Conservation (phyloP, 2,797 vertebrate species). For the Paedocypris micromegethes region DNA sequence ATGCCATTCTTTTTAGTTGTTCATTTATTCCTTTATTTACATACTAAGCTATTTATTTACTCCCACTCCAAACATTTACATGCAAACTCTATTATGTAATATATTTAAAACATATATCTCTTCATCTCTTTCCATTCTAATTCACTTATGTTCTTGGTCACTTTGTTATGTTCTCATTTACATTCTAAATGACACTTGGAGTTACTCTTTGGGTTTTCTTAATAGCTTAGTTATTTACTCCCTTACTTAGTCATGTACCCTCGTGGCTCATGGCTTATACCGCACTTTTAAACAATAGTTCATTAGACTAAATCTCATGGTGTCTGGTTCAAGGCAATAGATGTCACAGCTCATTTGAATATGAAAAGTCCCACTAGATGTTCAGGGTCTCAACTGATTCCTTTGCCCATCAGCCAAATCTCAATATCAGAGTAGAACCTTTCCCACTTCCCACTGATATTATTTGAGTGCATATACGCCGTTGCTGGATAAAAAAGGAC, state of each 20-base stretch:
- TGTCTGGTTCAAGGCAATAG: conserved; percentile 20
- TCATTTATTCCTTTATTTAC: conserved; percentile 73
- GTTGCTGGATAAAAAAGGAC: no score
- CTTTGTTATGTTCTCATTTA: conserved; percentile 59
- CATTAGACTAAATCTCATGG: conserved; percentile 38
- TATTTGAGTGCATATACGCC: no score
- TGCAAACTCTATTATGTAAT: conserved; percentile 60
- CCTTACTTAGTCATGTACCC: conserved; percentile 29
- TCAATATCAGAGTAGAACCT: no score
- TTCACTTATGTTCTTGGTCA: conserved; percentile 66
- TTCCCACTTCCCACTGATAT: no score
- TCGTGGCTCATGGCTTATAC: conserved; percentile 13
- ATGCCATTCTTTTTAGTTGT: conserved; percentile 34
- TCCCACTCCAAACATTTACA: conserved; percentile 65
- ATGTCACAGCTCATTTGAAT: conserved; percentile 31
- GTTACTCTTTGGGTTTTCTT: conserved; percentile 31
- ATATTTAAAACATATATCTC: conserved; percentile 59
- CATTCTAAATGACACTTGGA: conserved; percentile 56
- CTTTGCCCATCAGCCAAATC: no score
- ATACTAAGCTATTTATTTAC: conserved; percentile 72
- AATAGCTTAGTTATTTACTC: conserved; percentile 42
- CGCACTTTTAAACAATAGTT: conserved; percentile 24
- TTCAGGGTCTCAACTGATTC: no score
- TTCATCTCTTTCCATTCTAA: conserved; percentile 73
- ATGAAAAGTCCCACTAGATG: conserved; percentile 21